Conservation (phyloP, 2,113 vertebrate genomes). For the Lophura nycthemera region DNA sequence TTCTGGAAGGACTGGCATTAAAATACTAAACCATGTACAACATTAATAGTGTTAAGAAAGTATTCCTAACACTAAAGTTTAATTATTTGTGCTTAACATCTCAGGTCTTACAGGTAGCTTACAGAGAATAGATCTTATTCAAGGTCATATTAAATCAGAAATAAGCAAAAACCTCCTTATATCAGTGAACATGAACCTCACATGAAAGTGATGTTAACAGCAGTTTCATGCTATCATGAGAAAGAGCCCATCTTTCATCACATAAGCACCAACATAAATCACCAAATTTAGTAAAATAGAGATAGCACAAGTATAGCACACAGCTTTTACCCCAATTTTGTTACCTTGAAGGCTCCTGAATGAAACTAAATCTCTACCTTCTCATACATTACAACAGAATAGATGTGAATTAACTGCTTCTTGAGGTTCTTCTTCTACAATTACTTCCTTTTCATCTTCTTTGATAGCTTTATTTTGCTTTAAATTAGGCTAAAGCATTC, state of each 20-base stretch:
- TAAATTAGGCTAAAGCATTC: neutral
- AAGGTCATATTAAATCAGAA: neutral
- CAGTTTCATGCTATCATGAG: neutral
- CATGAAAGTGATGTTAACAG: neutral
- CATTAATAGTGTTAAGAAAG: neutral
- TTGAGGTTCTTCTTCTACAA: neutral
- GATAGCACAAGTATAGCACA: neutral
- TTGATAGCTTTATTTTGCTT: neutral
- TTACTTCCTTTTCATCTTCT: neutral
- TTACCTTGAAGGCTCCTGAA: neutral
- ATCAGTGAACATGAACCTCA: neutral
- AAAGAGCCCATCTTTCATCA: neutral
- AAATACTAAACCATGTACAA: neutral
- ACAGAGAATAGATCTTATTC: neutral
- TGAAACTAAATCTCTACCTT: neutral
- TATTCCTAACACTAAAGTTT: neutral
- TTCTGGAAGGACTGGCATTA: neutral
- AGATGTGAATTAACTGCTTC: neutral
- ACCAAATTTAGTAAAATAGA: neutral
- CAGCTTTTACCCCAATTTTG: neutral
- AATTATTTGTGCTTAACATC: constrained; percentile 1
- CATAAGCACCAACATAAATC: neutral
- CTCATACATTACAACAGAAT: neutral
- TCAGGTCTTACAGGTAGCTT: neutral
- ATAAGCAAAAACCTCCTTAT: neutral